Conservation (phyloP, 2,888 invertebrate species). For the Argyra leucocephala region DNA sequence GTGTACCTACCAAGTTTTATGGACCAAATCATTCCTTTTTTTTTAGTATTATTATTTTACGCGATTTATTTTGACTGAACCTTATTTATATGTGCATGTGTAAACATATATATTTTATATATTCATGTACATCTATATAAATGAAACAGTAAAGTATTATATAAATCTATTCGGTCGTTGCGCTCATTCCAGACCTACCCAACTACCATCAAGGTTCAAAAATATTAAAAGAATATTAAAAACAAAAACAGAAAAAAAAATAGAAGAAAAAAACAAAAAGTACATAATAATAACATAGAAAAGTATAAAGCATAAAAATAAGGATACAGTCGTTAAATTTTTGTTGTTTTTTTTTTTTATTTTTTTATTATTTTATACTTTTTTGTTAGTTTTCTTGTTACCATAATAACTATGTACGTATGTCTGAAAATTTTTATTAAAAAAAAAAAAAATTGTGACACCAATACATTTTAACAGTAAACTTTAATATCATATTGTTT, state of each 20-base stretch:
- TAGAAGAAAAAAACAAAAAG: slow-evolving; percentile 27
- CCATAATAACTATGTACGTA: neutral
- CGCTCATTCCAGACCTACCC: slow-evolving; percentile 10
- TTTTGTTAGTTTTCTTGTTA: neutral
- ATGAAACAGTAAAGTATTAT: slow-evolving; percentile 15
- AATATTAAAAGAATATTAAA: neutral
- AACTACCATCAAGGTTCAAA: neutral
- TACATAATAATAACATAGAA: slow-evolving; percentile 13
- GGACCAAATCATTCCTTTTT: slow-evolving; percentile 16
- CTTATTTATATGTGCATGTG: slow-evolving; percentile 14
- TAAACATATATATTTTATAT: slow-evolving; percentile 14
- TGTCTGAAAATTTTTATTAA: neutral
- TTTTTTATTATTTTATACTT: neutral
- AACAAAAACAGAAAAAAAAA: slow-evolving; percentile 9
- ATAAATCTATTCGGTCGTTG: slow-evolving; percentile 9
- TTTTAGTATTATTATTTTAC: slow-evolving; percentile 20
- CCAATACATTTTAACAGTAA: neutral
- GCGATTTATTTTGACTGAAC: slow-evolving; percentile 18
- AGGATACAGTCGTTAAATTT: neutral
- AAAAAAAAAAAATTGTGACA: neutral
- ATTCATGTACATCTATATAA: slow-evolving; percentile 9
- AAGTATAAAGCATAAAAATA: slow-evolving; percentile 2
- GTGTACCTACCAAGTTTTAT: slow-evolving; percentile 10
- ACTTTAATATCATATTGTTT: neutral
- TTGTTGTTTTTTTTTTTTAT: neutral